These are phyloP conservation scores for Camponotus pennsylvanicus DNA, from an alignment of 1,140 invertebrate species.

Conservation along the genomic window DNA sequence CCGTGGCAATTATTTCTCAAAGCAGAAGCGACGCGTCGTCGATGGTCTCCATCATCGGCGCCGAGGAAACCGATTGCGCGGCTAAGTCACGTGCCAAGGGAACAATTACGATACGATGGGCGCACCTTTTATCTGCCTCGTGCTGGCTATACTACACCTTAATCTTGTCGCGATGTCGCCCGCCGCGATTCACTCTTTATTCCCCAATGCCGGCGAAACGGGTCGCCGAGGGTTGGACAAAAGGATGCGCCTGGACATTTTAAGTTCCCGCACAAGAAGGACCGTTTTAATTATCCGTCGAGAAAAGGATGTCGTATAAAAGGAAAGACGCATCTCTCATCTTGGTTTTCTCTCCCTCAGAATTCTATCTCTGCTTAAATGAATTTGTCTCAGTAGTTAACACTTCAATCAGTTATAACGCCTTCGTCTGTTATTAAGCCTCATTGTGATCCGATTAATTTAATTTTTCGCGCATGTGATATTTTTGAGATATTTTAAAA, in stretches of 20 bases:
- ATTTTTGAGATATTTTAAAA: background rate
- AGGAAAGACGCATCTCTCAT: slow-evolving; percentile 15
- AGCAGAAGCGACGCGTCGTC: slow-evolving; percentile 45
- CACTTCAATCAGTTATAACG: slow-evolving; percentile 20
- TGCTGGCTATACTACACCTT: slow-evolving; percentile 50
- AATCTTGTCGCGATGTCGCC: slow-evolving; percentile 35
- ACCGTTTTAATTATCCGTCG: slow-evolving; percentile 70
- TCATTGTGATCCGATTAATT: background rate
- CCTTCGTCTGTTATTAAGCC: background rate
- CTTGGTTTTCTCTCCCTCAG: background rate
- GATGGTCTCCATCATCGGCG: slow-evolving; percentile 43
- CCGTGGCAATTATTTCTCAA: slow-evolving; percentile 57
- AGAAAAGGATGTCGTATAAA: slow-evolving; percentile 23
- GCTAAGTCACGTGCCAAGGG: slow-evolving; percentile 57
- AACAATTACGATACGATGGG: slow-evolving; percentile 66
- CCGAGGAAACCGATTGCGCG: slow-evolving; percentile 55
- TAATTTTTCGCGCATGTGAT: background rate
- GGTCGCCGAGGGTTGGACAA: slow-evolving; percentile 49
- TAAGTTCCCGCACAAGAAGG: slow-evolving; percentile 59
- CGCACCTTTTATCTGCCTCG: slow-evolving; percentile 67
- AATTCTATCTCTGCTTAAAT: background rate
- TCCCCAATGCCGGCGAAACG: slow-evolving; percentile 64
- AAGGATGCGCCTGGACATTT: slow-evolving; percentile 64
- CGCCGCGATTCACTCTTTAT: slow-evolving; percentile 51
- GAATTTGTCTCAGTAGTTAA: slow-evolving; percentile 29